phyloP scores from a whole-genome alignment of 2,797 vertebrate genomes.

The Protosalanx chinensis region DNA sequence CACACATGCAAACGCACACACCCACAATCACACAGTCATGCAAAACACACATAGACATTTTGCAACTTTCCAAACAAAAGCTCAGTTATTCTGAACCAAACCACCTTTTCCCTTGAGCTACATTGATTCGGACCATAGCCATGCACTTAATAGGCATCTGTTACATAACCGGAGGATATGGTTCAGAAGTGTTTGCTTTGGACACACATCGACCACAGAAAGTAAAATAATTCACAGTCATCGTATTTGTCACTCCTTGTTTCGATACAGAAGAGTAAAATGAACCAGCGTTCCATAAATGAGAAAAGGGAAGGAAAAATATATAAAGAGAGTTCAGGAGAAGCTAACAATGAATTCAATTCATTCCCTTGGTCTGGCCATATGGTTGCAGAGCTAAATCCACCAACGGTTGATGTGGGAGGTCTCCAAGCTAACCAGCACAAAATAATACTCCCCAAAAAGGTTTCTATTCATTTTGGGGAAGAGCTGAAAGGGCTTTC shows the following conservation, averaged over 20 bases:
- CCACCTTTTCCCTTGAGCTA: conserved; percentile 35
- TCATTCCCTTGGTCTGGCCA: conserved; percentile 57
- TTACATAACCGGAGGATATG: conserved; percentile 52
- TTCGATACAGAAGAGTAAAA: conserved; percentile 51
- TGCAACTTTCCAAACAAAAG: conserved; percentile 38
- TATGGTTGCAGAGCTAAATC: conserved; percentile 32
- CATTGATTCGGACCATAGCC: conserved; percentile 43
- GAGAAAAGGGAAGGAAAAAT: conserved; percentile 25
- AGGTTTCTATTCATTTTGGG: background rate
- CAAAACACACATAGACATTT: conserved; percentile 13
- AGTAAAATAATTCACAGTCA: conserved; percentile 44
- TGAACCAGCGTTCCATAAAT: conserved; percentile 57
- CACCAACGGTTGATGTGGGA: conserved; percentile 38
- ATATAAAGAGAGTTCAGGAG: conserved; percentile 42
- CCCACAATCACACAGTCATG: conserved; percentile 7
- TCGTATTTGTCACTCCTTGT: conserved; percentile 55
- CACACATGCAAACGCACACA: conserved; percentile 11
- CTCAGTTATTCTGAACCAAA: conserved; percentile 33
- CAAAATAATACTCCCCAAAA: background rate
- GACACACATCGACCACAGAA: conserved; percentile 38
- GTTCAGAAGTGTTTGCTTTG: conserved; percentile 54
- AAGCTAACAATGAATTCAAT: conserved; percentile 63
- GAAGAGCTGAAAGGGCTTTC: conserved; percentile 20
- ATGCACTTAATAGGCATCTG: conserved; percentile 33
- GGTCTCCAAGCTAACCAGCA: conserved; percentile 13